phyloP scores from a whole-genome alignment of 2,888 invertebrate species.

The Microchrysa polita region DNA sequence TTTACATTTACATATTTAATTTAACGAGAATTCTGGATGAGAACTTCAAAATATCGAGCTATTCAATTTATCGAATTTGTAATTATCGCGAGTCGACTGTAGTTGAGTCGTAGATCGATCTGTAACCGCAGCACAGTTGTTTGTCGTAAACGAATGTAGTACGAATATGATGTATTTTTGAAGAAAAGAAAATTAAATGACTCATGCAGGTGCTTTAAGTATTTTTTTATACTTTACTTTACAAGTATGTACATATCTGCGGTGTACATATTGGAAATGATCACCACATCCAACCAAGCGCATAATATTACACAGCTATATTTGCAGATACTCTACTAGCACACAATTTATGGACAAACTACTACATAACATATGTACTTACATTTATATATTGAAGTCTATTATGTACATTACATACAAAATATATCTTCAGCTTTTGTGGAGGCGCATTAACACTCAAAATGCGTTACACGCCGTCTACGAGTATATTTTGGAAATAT shows the following conservation, averaged over 20 bases:
- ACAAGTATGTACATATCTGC: not conserved
- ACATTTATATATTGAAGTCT: too few relatives aligned
- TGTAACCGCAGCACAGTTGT: not conserved
- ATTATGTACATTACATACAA: too few relatives aligned
- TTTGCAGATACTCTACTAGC: not conserved
- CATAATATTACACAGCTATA: not conserved
- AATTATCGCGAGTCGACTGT: too few relatives aligned
- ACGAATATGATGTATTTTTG: too few relatives aligned
- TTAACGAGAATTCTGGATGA: too few relatives aligned
- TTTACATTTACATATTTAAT: too few relatives aligned
- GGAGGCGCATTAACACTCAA: not conserved
- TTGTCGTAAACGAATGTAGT: not conserved
- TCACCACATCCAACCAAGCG: not conserved
- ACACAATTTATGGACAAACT: not conserved
- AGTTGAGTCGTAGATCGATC: too few relatives aligned
- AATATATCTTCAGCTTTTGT: too few relatives aligned
- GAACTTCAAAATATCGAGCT: too few relatives aligned
- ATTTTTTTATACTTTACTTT: not conserved
- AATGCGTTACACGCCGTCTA: not conserved
- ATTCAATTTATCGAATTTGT: too few relatives aligned
- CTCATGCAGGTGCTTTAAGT: constrained; percentile 3
- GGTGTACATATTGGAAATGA: not conserved
- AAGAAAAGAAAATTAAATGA: not conserved
- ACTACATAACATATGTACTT: not conserved
- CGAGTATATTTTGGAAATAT: constrained; percentile 10